These are phyloP conservation scores for Bubo scandiacus DNA, from an alignment of 2,113 vertebrate species.

Conservation along the genomic window DNA sequence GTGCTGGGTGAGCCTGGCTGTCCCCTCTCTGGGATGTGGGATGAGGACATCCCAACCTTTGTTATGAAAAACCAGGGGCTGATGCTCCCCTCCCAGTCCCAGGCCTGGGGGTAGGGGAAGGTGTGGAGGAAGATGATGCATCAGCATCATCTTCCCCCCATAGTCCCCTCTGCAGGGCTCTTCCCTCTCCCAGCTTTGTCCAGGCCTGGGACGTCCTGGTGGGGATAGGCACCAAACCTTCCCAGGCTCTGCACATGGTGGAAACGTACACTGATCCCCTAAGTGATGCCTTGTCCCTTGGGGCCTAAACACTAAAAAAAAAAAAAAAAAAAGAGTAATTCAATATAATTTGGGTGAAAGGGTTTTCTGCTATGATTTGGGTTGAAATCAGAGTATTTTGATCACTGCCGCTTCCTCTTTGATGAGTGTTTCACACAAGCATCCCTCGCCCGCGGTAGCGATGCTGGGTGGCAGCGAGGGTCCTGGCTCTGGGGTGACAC, in stretches of 20 bases:
- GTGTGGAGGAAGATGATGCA: neutral
- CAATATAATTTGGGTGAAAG: neutral
- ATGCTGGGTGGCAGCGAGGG: neutral
- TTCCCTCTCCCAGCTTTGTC: neutral
- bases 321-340: neutral
- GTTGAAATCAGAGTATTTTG: neutral
- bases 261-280: neutral
- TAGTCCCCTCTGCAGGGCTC: neutral
- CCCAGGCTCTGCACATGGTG: neutral
- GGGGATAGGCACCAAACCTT: neutral
- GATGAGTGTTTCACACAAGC: fast-evolving
- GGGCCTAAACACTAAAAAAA: neutral
- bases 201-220: fast-evolving
- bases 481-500: neutral
- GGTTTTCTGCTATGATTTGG: neutral
- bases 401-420: fast-evolving
- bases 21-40: neutral
- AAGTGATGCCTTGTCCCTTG: neutral
- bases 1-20: neutral
- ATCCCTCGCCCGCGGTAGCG: fast-evolving
- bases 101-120: too few species aligned
- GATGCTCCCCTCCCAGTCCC: too few species aligned
- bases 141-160: neutral
- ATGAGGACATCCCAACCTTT: neutral
- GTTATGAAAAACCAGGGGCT: neutral